A percentile compares a stretch with the other conserved stretches of the same genome.
phyloP scores from a whole-genome alignment of 2,888 invertebrate species.

The Habrosyne pyritoides region DNA sequence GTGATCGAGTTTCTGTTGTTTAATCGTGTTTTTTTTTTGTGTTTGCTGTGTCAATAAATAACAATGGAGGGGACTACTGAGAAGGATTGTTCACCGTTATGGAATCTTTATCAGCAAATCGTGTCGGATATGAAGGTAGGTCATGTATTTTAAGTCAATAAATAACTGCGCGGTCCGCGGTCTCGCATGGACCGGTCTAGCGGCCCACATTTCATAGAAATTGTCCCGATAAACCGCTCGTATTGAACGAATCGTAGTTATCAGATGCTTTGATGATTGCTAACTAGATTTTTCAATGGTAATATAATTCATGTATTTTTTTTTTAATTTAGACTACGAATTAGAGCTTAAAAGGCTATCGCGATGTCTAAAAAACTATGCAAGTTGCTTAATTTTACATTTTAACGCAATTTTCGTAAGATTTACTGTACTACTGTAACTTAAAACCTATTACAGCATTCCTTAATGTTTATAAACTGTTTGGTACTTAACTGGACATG shows the following conservation, averaged over 20 bases:
- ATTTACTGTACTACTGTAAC: too few species aligned
- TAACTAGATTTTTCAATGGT: slow-evolving; percentile 18
- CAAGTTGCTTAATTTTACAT: not conserved
- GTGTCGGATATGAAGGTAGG: slow-evolving; percentile 98
- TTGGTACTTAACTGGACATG: too few species aligned
- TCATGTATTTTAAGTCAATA: slow-evolving; percentile 29
- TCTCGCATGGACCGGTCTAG: slow-evolving; percentile 36
- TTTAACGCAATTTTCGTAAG: too few species aligned
- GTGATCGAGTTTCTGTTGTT: slow-evolving; percentile 48
- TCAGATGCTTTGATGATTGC: slow-evolving; percentile 33
- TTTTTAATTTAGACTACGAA: not conserved
- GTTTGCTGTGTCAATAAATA: slow-evolving; percentile 59
- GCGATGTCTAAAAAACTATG: not conserved
- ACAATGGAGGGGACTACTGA: slow-evolving; percentile 89
- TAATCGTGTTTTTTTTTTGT: slow-evolving; percentile 54
- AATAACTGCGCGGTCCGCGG: slow-evolving; percentile 24
- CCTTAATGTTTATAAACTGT: too few species aligned
- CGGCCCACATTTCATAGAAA: slow-evolving; percentile 52
- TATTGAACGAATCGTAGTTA: slow-evolving; percentile 51
- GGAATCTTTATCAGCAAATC: slow-evolving; percentile 97
- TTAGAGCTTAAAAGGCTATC: not conserved
- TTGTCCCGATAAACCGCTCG: slow-evolving; percentile 55
- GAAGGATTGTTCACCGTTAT: slow-evolving; percentile 94
- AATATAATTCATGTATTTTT: slow-evolving; percentile 12
- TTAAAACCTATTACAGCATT: too few species aligned